A percentile compares a stretch with the other conserved stretches of the same genome.
phyloP scores from a whole-genome alignment of 1,140 invertebrate species.

The Drosophila rhopaloa region DNA sequence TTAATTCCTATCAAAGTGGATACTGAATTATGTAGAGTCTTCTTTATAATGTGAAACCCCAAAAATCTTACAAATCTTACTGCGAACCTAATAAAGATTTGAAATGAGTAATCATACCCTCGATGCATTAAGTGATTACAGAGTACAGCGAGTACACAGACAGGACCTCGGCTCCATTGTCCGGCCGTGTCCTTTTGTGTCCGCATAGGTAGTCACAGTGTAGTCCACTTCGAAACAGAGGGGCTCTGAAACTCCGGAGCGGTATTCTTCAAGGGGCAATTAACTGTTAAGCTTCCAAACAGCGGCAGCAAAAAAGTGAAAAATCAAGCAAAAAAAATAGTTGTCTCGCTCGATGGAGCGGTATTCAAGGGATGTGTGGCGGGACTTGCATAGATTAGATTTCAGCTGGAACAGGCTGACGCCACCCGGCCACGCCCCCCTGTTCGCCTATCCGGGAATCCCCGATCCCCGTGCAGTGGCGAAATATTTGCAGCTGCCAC shows the following conservation, averaged over 20 bases:
- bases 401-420: constrained; percentile 40
- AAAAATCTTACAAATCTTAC: too few species aligned
- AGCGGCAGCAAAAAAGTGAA: constrained; percentile 53
- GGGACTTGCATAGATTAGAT: constrained; percentile 76
- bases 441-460: neutral
- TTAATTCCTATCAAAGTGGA: too few species aligned
- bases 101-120: neutral
- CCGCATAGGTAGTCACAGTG: constrained; percentile 49
- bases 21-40: too few species aligned
- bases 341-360: constrained; percentile 19
- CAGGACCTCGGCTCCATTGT: constrained; percentile 22
- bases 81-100: too few species aligned
- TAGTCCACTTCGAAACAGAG: constrained; percentile 18
- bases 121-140: neutral
- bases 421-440: constrained; percentile 12
- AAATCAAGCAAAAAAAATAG: constrained; percentile 66
- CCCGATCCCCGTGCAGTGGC: constrained; percentile 13
- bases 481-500: constrained; percentile 70
- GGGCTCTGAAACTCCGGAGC: constrained; percentile 16
- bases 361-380: constrained; percentile 23
- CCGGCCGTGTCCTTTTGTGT: constrained; percentile 44
- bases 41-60: too few species aligned
- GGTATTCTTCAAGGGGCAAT: constrained; percentile 81
- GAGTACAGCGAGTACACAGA: constrained; percentile 6
- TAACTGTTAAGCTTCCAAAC: constrained; percentile 67